Conservation (phyloP, 2,797 vertebrate species). For the Aldrovandia affinis region DNA sequence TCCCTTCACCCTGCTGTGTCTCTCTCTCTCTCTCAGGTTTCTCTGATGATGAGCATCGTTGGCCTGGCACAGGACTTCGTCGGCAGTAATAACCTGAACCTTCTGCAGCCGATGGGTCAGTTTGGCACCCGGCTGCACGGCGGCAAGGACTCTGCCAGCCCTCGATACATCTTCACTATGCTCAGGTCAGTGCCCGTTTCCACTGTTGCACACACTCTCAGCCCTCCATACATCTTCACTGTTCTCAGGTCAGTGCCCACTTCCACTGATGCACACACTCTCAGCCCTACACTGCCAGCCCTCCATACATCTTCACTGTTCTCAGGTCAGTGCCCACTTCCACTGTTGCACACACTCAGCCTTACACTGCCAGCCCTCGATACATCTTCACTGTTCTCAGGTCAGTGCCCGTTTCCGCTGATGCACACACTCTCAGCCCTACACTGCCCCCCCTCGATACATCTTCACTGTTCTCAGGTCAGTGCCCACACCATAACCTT, state of each 20-base stretch:
- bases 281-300: too few species aligned
- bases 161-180: slow-evolving; percentile 99
- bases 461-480: too few species aligned
- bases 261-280: neutral
- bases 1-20: neutral
- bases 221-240: neutral
- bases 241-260: too few species aligned
- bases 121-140: slow-evolving; percentile 95
- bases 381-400: slow-evolving; percentile 99
- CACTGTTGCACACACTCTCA: neutral
- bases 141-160: slow-evolving; percentile 96
- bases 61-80: slow-evolving; percentile 96
- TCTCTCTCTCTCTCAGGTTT: slow-evolving; percentile 67
- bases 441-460: too few species aligned
- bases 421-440: neutral
- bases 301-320: too few species aligned
- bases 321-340: too few species aligned
- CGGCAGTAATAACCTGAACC: slow-evolving; percentile 96
- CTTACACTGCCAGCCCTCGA: slow-evolving; percentile 97
- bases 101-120: slow-evolving; percentile 93
- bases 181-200: slow-evolving; percentile 80
- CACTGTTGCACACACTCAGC: too few species aligned
- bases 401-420: slow-evolving; percentile 61
- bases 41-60: slow-evolving; percentile 96
- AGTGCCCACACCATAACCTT: too few species aligned